Base-by-base conservation (phyloP, 2,888 invertebrate species). In the Hirtodrosophila trivittata region DNA sequence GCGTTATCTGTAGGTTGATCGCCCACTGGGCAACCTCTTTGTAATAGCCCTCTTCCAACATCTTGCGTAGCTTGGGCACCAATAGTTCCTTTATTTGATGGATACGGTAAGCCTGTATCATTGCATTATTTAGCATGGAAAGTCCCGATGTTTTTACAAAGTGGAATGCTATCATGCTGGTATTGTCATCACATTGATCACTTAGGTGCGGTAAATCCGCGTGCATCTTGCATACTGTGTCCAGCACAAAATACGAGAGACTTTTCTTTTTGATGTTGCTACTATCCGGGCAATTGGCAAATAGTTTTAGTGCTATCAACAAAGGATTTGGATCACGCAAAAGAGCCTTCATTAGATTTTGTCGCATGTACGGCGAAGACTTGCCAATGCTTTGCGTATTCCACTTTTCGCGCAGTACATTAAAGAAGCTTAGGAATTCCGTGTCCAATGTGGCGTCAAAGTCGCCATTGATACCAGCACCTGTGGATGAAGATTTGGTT, bases 1-100 rank as follows among this genome's bases (percentile, higher is more conserved):
- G 91, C 81, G 94, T 94, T 32, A 96, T 89, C 66, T 94, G 92
- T 83, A 96, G 91, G 47, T 94, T 92, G 50, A 93, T 92, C 5
- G 94, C 92, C 90, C 94, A 93, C 86, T 95, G 95, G 28, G 94
- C 94, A 18, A 95, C 96, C 92, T 93, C 94, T 92, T 95, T 96
- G 89, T 94, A 95, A 73, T 92, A 91, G 65, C 93, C 92, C 13
- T 91, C 89, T 8, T 88, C 74, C 38, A 94, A 90, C 82, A 94
- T 90, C 49, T 93, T 92, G 86, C 92, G 92, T 38, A 95, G 92
- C 73, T 93, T 91, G 12, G 93, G 92, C 67, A 95, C 75, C 84
- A 96, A 93, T 54, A 92, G 87, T 68, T 93, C 92, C 71, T 93
- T 93, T 64, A 94, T 93, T 62, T 92, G 91, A 14, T 87, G 78